Evolutionary conservation across 2,113 vertebrate species (phyloP).

Genomic region (Acinonyx jubatus): DNA sequence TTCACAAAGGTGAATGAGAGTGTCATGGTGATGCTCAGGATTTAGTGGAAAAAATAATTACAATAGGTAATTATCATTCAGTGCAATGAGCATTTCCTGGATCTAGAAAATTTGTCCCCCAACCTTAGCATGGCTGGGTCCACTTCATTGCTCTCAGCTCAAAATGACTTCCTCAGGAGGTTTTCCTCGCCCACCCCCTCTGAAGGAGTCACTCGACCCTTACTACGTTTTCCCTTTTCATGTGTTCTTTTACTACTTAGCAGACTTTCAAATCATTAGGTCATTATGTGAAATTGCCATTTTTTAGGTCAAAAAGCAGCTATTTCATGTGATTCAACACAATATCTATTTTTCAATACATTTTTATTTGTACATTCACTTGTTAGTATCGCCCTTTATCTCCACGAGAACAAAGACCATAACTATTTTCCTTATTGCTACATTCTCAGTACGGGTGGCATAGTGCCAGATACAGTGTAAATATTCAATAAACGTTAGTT

Average conservation of each 20-base stretch:
- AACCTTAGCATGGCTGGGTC: neutral
- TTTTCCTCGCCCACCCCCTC: neutral
- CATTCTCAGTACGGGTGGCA: neutral
- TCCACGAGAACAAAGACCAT: neutral
- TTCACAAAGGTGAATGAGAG: neutral
- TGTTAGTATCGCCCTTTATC: neutral
- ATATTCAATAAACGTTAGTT: neutral
- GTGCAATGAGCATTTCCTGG: neutral
- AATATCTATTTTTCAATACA: neutral
- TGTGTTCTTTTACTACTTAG: neutral
- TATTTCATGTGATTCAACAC: neutral
- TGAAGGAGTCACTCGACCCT: neutral
- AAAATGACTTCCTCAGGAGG: neutral
- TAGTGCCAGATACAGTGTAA: neutral
- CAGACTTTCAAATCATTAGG: neutral
- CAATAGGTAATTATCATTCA: neutral
- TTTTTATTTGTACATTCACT: neutral
- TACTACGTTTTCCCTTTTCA: neutral
- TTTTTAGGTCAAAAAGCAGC: neutral
- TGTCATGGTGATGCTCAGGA: neutral
- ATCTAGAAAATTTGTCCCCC: neutral
- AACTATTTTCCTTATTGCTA: neutral
- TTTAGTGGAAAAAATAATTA: neutral
- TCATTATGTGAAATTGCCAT: neutral
- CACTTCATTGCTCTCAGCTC: neutral